phyloP scores from a whole-genome alignment of 2,113 vertebrate genomes.

The Arizona elegans region DNA sequence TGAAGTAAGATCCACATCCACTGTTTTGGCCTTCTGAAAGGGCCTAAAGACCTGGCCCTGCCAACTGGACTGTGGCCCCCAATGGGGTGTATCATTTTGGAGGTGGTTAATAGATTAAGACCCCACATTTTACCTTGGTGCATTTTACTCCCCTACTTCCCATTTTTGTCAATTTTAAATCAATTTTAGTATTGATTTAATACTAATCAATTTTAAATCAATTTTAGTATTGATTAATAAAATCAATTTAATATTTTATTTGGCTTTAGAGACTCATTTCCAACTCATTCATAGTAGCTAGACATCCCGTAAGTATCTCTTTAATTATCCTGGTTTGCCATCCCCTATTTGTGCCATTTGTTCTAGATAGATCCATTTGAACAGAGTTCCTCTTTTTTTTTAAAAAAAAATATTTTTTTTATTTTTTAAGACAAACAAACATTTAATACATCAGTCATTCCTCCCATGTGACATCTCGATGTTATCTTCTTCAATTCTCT shows the following conservation, averaged over 20 bases:
- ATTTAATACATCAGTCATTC: no score
- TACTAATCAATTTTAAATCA: not conserved
- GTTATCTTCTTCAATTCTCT: no score
- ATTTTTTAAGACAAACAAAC: no score
- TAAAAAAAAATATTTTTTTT: no score
- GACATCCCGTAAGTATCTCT: not conserved
- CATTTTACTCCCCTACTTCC: not conserved
- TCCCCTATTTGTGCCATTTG: not conserved
- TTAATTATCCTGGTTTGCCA: not conserved
- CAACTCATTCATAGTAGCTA: not conserved
- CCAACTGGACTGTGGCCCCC: no score
- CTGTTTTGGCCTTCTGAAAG: not conserved
- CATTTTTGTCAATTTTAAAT: not conserved
- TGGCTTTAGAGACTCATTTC: not conserved
- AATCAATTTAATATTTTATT: not conserved
- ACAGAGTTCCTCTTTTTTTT: no score
- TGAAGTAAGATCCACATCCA: not conserved
- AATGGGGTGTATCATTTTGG: not conserved
- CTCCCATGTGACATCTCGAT: no score
- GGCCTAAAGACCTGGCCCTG: not conserved
- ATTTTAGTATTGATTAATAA: not conserved
- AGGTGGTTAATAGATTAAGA: not conserved
- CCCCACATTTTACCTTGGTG: not conserved
- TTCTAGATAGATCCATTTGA: not conserved
- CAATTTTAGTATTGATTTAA: not conserved